Evolutionary conservation across 2,113 vertebrate species (phyloP), one percentile per base, ranked within the genome.

Genomic region (Mesocricetus auratus): DNA sequence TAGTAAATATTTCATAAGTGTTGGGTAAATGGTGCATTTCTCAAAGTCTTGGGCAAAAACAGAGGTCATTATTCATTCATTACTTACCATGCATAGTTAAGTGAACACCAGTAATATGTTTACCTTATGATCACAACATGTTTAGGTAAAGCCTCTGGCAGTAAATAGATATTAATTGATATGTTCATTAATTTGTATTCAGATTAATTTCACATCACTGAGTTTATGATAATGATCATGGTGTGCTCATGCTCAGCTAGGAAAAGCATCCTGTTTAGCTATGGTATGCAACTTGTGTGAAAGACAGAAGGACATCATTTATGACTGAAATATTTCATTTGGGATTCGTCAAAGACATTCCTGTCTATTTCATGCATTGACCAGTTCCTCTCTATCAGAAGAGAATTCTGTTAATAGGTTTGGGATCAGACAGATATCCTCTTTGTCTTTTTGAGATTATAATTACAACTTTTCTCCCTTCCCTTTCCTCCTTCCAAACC

Each of bases 121-220:
- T 92, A 3, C 56, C 31, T 7, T 75, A n/a, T 75, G 85, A 93
- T n/a, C n/a, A 60, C 16, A 83, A 64, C 2, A 36, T 89, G 24
- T 73, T 75, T 95, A 8, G 21, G n/a, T 22, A 69, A 93, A 3
- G 4, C 69, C 31, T 56, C 11, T 1, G 3, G 87, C 58, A 7
- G 24, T 81, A 94, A 77, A 56, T 42, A 75, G 5, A 2, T 92
- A 53, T 78, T 90, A 82, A 93, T 74, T 92, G 73, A 93, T 78
- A 53, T 83, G 17, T 86, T 94, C 13, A 60, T 45, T 86, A 66
- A 71, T 93, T 92, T 39, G 90, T 10, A 75, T 53, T 90, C 31
- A 96, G 45, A 81, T 45, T 64, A 78, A 39, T 75, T 89, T 71
- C 17, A 11, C 47, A 50, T 13, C 62, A 74, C 11, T 79, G 71